These are phyloP conservation scores for Bufotes viridis DNA, from an alignment of 2,797 vertebrate species.

Conservation along the genomic window DNA sequence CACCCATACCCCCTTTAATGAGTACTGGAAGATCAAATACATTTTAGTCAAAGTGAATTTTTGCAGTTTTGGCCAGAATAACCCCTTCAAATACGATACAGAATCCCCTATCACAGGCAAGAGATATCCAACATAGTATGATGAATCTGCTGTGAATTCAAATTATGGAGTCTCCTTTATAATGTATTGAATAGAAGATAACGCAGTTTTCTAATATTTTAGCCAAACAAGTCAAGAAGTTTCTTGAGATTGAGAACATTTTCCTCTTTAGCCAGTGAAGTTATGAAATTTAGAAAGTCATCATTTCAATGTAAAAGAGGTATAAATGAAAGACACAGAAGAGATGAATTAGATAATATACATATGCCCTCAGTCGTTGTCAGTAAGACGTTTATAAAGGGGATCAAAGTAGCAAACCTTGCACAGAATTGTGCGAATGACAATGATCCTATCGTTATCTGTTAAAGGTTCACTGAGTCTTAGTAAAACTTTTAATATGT, in stretches of 20 bases:
- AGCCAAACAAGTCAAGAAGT: too few species aligned
- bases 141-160: background rate
- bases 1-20: too few species aligned
- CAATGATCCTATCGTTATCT: background rate
- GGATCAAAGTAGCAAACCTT: background rate
- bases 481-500: too few species aligned
- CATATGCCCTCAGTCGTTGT: background rate
- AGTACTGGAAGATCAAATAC: too few species aligned
- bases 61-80: too few species aligned
- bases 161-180: too few species aligned
- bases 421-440: background rate
- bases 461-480: background rate
- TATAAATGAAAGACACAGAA: background rate
- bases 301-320: background rate
- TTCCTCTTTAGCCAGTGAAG: background rate
- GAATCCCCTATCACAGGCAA: too few species aligned
- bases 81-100: too few species aligned
- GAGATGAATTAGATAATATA: background rate
- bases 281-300: background rate
- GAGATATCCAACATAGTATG: too few species aligned
- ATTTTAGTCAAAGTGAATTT: too few species aligned
- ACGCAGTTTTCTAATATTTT: too few species aligned
- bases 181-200: too few species aligned
- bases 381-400: background rate
- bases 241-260: background rate